These are phyloP conservation scores for Phalacrocorax brasilianus DNA, from an alignment of 2,113 vertebrate species.

Conservation along the genomic window DNA sequence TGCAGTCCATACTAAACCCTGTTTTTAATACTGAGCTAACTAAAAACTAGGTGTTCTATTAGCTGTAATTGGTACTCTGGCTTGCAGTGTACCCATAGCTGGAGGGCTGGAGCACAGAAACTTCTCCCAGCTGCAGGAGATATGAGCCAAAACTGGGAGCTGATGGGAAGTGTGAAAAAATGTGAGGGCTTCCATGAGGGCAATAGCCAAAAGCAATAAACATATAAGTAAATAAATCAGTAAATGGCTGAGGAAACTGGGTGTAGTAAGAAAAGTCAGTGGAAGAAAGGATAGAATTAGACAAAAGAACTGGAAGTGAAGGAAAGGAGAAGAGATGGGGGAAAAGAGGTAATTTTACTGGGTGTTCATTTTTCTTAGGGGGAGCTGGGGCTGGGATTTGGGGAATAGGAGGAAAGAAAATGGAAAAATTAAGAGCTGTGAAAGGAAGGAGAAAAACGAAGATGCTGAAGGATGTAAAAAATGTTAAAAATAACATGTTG, in stretches of 20 bases:
- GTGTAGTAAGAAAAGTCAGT: neutral
- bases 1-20: neutral
- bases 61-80: neutral
- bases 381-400: neutral
- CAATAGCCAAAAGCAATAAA: neutral
- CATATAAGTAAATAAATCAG: neutral
- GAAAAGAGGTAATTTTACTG: neutral
- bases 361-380: neutral
- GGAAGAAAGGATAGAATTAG: neutral
- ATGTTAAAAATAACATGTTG: neutral
- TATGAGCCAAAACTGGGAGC: neutral
- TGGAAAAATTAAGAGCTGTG: neutral
- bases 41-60: neutral
- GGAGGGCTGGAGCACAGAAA: neutral
- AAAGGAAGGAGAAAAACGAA: neutral
- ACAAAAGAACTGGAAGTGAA: neutral
- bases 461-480: neutral
- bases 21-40: neutral
- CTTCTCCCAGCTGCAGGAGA: neutral
- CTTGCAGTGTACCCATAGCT: neutral
- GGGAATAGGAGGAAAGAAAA: neutral
- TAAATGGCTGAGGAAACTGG: neutral
- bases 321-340: neutral
- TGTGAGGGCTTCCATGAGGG: neutral
- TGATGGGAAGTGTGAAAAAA: neutral